Base-by-base conservation (phyloP, 2,113 vertebrate species). In the Cynocephalus volans region DNA sequence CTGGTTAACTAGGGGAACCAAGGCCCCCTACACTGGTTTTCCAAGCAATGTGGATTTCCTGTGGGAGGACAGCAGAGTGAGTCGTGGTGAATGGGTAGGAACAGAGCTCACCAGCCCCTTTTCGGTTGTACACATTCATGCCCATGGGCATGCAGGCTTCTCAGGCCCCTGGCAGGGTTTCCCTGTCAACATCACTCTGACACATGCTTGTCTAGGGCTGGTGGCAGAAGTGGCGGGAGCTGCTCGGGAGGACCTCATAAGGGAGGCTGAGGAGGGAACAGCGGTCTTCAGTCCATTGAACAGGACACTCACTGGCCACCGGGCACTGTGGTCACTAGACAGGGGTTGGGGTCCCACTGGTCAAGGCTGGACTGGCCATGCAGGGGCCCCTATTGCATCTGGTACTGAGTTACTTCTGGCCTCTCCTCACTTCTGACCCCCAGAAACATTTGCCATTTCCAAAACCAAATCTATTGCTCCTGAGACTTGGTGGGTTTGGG, bases 51-150 rank as follows among this genome's bases (percentile, higher is more conserved):
- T 5, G 17, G 33, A 8, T 48, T 86, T 82, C 45, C 73, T 92
- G 8, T 67, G 52, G 9, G 26, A 52, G 19, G 19, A 52, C 67
- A 5, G 41, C 26, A 50, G 50, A 48, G 76, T 4, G 36, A 14
- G 45, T 58, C 14, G 18, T 8, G 26, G 24, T 36, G 36, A 36
- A 31, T 13, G 21, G 23, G 15, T 31, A 14, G 19, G 67, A 70
- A 58, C 13, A 81, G 19, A 48, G 36, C 17, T 54, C 10, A 48
- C 70, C 23, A 48, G 1, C 15, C 15, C 21, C 14, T 26, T 56
- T n/a, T 33, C 14, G 4, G 3, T 45, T 65, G 33, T 0, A 6
- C 4, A 1, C 0, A 0, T 65, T 79, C 14, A 19, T 6, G 10
- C 33, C 31, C 36, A 9, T 2, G 36, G 28, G 3, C 18, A 62